Evolutionary conservation across 1,140 invertebrate species (phyloP).

Genomic region (Copidosoma floridanum): DNA sequence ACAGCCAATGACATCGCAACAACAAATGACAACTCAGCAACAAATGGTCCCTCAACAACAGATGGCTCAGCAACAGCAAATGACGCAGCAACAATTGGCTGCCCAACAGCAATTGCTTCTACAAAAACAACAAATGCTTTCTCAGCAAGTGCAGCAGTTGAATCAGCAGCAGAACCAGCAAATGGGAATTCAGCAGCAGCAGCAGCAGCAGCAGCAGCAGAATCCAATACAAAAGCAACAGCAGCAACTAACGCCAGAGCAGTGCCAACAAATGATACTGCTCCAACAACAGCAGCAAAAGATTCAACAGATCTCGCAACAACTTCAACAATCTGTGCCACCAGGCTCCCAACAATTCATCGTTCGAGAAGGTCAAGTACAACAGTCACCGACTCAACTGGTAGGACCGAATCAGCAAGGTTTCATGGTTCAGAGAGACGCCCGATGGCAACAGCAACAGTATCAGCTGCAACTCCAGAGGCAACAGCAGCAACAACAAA

Average conservation of each 20-base stretch:
- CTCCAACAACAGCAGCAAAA: slow-evolving; percentile 49
- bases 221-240: slow-evolving; percentile 34
- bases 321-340: slow-evolving; percentile 53
- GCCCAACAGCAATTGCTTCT: slow-evolving; percentile 38
- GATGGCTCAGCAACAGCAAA: slow-evolving; percentile 29
- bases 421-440: slow-evolving; percentile 56
- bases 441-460: slow-evolving; percentile 62
- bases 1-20: slow-evolving; percentile 28
- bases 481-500: slow-evolving; percentile 55
- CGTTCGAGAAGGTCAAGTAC: slow-evolving; percentile 58
- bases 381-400: slow-evolving; percentile 55
- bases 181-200: slow-evolving; percentile 43
- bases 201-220: slow-evolving; percentile 49
- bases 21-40: slow-evolving; percentile 32
- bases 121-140: slow-evolving; percentile 42
- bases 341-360: slow-evolving; percentile 60
- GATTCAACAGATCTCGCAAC: slow-evolving; percentile 55
- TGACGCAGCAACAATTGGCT: slow-evolving; percentile 27
- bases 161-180: slow-evolving; percentile 44
- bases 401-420: slow-evolving; percentile 56
- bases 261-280: slow-evolving; percentile 50
- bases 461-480: slow-evolving; percentile 51
- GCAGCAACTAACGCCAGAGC: slow-evolving; percentile 46
- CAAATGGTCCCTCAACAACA: slow-evolving; percentile 32
- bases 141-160: slow-evolving; percentile 32